These are phyloP conservation scores for Cygnus olor DNA, from an alignment of 2,797 vertebrate species.

Conservation along the genomic window DNA sequence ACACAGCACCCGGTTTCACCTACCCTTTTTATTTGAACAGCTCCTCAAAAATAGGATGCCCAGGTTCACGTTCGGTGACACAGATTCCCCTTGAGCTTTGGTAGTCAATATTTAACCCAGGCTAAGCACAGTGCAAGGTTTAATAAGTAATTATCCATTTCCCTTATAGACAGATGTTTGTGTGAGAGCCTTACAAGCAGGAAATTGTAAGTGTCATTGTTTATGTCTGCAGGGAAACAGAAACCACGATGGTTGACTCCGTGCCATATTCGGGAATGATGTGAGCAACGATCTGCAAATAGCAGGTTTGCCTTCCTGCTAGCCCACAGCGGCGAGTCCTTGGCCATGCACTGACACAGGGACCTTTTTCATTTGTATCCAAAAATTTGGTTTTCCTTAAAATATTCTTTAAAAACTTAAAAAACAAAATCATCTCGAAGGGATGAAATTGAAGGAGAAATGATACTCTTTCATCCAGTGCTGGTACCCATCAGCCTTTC, in stretches of 20 bases:
- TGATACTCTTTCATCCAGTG: background rate
- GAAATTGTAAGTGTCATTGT: slow-evolving; percentile 82
- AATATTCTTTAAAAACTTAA: background rate
- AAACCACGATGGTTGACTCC: slow-evolving; percentile 66
- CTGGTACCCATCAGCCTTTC: background rate
- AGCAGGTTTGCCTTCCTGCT: background rate
- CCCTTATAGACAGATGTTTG: slow-evolving; percentile 13
- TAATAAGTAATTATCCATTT: slow-evolving; percentile 61
- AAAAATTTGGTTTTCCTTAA: background rate
- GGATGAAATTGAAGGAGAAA: background rate
- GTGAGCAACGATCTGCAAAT: background rate
- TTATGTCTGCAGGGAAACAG: slow-evolving; percentile 78
- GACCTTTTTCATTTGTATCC: background rate
- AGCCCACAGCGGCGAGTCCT: background rate
- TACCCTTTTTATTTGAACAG: background rate
- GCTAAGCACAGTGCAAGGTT: slow-evolving; percentile 12
- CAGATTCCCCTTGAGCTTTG: background rate
- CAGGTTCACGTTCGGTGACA: background rate
- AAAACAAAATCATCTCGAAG: background rate
- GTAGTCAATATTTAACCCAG: slow-evolving; percentile 58
- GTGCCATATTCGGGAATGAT: slow-evolving; percentile 20
- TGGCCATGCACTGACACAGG: background rate
- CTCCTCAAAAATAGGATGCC: background rate
- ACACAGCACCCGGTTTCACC: background rate
- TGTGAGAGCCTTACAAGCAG: slow-evolving; percentile 63